phyloP scores from a whole-genome alignment of 2,888 invertebrate species.

The Allophyes oxyacanthae region DNA sequence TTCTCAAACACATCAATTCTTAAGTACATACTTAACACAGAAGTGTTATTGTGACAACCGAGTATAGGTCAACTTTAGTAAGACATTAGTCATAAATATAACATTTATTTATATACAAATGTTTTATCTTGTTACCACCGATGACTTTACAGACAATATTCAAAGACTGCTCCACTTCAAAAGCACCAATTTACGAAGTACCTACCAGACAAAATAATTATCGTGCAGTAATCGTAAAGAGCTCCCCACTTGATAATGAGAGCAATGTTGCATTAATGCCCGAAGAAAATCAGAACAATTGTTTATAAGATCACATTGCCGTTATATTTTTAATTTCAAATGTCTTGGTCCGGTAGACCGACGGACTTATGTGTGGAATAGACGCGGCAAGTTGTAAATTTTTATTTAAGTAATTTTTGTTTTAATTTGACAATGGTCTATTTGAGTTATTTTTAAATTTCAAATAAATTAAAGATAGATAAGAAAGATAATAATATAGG shows the following conservation, averaged over 20 bases:
- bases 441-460: background rate
- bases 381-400: conserved; percentile 51
- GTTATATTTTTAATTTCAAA: conserved; percentile 83
- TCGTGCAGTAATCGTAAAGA: conserved; percentile 54
- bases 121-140: conserved; percentile 2
- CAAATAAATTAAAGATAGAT: background rate
- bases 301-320: conserved; percentile 76
- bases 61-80: background rate
- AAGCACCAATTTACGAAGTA: conserved; percentile 10
- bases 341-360: conserved; percentile 72
- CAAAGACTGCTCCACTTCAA: conserved; percentile 12
- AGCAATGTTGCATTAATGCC: conserved; percentile 76
- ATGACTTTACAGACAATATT: conserved; percentile 5
- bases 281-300: conserved; percentile 70
- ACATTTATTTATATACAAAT: conserved; percentile 8
- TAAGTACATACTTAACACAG: background rate
- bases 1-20: no score
- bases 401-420: background rate
- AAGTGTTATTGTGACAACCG: background rate
- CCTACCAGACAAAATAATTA: conserved; percentile 27
- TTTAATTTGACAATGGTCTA: background rate
- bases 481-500: no score
- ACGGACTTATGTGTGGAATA: conserved; percentile 49
- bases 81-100: conserved; percentile 16
- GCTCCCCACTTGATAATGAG: conserved; percentile 68